A percentile compares a stretch with the other conserved stretches of the same genome.
Conservation (phyloP, 2,888 invertebrate genomes). For the Drosophila barbarae region DNA sequence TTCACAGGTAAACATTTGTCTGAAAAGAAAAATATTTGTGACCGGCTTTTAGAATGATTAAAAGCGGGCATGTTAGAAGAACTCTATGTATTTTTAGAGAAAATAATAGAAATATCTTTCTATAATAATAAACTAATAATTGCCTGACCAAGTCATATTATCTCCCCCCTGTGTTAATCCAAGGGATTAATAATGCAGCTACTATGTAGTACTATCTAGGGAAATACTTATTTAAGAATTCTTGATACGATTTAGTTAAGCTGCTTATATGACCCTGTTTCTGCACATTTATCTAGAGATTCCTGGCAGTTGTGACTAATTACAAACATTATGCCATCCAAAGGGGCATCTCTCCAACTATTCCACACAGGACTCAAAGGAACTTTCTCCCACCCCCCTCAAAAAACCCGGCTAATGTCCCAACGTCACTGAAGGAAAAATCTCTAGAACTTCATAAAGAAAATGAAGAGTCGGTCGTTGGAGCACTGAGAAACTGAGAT, state of each 20-base stretch:
- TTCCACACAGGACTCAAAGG: slow-evolving; percentile 13
- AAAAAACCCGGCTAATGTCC: slow-evolving; percentile 28
- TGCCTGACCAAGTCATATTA: neutral
- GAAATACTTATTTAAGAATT: neutral
- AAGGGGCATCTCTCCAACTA: slow-evolving; percentile 18
- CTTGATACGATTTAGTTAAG: neutral
- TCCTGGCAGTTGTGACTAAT: slow-evolving; percentile 27
- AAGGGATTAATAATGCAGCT: neutral
- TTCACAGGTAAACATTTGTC: neutral
- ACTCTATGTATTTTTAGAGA: no score
- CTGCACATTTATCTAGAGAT: slow-evolving; percentile 11
- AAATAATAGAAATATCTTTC: neutral
- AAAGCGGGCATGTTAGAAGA: neutral
- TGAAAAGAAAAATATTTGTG: neutral
- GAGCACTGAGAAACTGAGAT: neutral
- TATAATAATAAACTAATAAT: neutral
- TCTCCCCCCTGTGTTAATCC: neutral
- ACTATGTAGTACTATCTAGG: neutral
- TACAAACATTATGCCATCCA: slow-evolving; percentile 25
- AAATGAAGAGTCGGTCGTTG: slow-evolving; percentile 21
- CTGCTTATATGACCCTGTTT: slow-evolving; percentile 16
- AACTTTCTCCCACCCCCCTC: slow-evolving; percentile 1
- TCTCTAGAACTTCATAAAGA: slow-evolving; percentile 14
- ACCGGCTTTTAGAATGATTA: slow-evolving; percentile 3
- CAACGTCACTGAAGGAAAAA: slow-evolving; percentile 10